Base-by-base conservation (phyloP, 2,888 invertebrate genomes). In the Ormyrus pomaceus region DNA sequence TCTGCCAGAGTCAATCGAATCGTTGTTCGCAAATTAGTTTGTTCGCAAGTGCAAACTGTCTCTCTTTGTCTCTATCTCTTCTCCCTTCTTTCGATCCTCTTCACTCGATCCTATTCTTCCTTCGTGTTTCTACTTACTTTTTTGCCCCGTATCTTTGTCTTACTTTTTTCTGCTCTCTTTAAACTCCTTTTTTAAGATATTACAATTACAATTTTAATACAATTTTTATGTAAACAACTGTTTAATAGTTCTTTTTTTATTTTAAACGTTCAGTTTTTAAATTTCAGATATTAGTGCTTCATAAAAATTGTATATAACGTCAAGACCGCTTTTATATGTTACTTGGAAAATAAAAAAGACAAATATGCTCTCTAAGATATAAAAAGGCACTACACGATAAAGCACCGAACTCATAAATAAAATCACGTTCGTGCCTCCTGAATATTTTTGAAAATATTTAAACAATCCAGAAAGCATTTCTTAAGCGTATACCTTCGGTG, bases 1-100 rank as follows among this genome's bases (percentile, higher is more conserved):
- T 80, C 53, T 74, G 68, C 70, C 69, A 69, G 77, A 83, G 81
- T 83, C 82, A 82, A 84, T 85, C 79, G 78, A 82, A 83, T 81
- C 77, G 79, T 68, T 83, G 80, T 82, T 81, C 81, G 83, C 84
- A 83, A 83, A 82, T 84, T 82, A 84, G 84, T 84, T 85, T 84
- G 81, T 81, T 83, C 80, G 75, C 70, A 69, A 81, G 74, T 82
- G 81, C 76, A 79, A 74, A 76, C 82, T 82, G 72, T 56, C 80
- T 80, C 72, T 55, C 62, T 34, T 34, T 58, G 58, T 34, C 79
- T 79, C 70, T 71, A 55, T 19, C 6, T 19, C 55, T n/a, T 34
- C 61, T 74, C 58, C 48, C 68, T 73, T 34, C 34, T 34, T 34
- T 34, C 34, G 34, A 34, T 34, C 64, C 65, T 11, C 11, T 51